Conservation (phyloP, 2,113 vertebrate genomes). For the Neogobius melanostomus region DNA sequence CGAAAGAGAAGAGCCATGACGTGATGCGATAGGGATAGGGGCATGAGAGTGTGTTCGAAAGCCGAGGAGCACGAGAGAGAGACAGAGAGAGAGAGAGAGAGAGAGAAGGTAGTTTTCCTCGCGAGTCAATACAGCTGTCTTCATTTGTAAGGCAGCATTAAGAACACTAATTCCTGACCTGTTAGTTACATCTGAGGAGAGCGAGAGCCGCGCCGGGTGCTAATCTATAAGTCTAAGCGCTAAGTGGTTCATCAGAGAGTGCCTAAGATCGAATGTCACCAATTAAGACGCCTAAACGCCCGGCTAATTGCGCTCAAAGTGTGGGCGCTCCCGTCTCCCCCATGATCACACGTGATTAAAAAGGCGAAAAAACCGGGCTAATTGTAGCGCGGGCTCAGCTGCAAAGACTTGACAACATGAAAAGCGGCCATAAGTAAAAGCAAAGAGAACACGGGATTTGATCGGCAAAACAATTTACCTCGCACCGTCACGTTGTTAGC, state of each 20-base stretch:
- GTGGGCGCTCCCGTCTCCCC: constrained; percentile 60
- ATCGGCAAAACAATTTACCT: constrained; percentile 69
- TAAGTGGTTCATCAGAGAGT: constrained; percentile 76
- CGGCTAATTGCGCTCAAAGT: constrained; percentile 79
- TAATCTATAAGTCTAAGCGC: constrained; percentile 79
- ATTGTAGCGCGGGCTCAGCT: constrained; percentile 32
- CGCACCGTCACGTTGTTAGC: constrained; percentile 42
- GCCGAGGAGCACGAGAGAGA: constrained; percentile 19
- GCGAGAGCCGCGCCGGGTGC: constrained; percentile 56
- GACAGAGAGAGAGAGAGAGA: too few species aligned
- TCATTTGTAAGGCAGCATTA: constrained; percentile 66
- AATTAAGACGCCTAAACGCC: constrained; percentile 82
- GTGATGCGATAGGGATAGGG: constrained; percentile 26
- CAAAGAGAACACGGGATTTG: constrained; percentile 40
- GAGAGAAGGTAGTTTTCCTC: constrained; percentile 35
- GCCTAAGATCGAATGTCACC: constrained; percentile 76
- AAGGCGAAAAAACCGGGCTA: constrained; percentile 31
- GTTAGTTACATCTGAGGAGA: constrained; percentile 76
- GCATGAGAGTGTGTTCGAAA: constrained; percentile 17
- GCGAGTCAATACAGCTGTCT: constrained; percentile 67
- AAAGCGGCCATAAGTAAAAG: constrained; percentile 40
- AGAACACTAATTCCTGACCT: constrained; percentile 77
- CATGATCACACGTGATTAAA: constrained; percentile 63
- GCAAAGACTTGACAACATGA: constrained; percentile 42
- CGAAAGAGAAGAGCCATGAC: constrained; percentile 39